These are phyloP conservation scores for Silvanus unidentatus DNA, from an alignment of 2,888 invertebrate species.

Conservation along the genomic window DNA sequence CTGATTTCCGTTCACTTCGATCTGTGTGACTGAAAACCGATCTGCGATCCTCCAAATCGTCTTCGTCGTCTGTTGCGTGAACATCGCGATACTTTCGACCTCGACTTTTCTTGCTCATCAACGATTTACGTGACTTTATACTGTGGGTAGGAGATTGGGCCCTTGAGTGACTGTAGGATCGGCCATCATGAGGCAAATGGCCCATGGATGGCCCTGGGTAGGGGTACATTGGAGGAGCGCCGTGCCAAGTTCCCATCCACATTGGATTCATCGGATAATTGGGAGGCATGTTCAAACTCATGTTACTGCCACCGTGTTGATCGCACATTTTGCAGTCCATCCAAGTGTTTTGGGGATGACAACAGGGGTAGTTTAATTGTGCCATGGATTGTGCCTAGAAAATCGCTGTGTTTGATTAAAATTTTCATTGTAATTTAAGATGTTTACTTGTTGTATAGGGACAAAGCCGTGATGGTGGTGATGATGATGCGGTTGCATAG, in stretches of 20 bases:
- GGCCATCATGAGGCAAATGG: constrained; percentile 49
- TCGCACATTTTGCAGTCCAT: constrained; percentile 40
- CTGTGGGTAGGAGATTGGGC: constrained; percentile 66
- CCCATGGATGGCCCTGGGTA: constrained; percentile 38
- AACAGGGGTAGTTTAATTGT: constrained; percentile 58
- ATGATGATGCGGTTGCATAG: constrained; percentile 27
- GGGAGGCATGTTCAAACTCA: constrained; percentile 49
- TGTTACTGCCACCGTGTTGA: constrained; percentile 47
- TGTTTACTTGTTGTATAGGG: constrained; percentile 55
- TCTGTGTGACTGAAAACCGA: constrained; percentile 39
- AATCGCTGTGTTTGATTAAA: not conserved
- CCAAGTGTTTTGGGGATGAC: constrained; percentile 44
- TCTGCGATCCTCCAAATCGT: constrained; percentile 29
- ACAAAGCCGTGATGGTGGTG: constrained; percentile 42
- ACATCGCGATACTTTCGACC: constrained; percentile 47
- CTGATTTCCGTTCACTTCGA: constrained; percentile 34
- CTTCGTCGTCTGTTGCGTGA: constrained; percentile 46
- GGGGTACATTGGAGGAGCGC: constrained; percentile 39
- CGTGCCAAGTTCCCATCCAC: constrained; percentile 49
- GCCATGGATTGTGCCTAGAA: constrained; percentile 67
- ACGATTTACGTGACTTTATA: constrained; percentile 63
- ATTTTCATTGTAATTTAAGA: not conserved
- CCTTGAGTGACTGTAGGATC: constrained; percentile 59
- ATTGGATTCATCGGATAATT: constrained; percentile 39
- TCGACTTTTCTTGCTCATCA: constrained; percentile 52